Percentiles rank a stretch among this genome's conserved stretches.
Evolutionary conservation across 1,140 invertebrate genomes (phyloP).

Genomic region (Berghia stephanieae): DNA sequence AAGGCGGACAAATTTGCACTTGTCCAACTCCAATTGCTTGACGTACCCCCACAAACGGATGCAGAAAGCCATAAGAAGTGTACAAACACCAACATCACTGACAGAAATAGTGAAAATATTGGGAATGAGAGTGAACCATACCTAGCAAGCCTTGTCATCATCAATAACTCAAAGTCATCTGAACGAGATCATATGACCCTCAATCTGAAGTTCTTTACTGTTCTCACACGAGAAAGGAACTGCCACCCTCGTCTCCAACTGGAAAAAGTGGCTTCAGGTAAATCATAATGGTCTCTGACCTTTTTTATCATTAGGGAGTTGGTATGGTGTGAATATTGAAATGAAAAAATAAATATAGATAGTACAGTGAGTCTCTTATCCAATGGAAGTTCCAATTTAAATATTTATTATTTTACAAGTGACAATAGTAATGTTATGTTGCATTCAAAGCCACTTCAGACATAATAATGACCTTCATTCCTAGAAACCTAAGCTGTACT

Average conservation of each 20-base stretch:
- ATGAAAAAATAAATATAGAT: not conserved
- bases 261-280: slow-evolving; percentile 75
- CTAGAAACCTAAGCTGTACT: no score
- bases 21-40: slow-evolving; percentile 42
- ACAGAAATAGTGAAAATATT: no score
- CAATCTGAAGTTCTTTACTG: slow-evolving; percentile 78
- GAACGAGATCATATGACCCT: slow-evolving; percentile 65
- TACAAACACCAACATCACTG: no score
- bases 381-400: not conserved
- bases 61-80: no score
- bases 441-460: not conserved
- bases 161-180: slow-evolving; percentile 60
- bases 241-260: slow-evolving; percentile 75
- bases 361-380: not conserved
- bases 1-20: slow-evolving; percentile 54
- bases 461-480: no score
- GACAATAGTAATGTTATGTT: not conserved
- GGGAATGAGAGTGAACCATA: not conserved
- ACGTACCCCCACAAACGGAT: slow-evolving; percentile 14
- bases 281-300: slow-evolving; percentile 54
- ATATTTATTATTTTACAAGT: not conserved
- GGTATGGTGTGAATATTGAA: not conserved
- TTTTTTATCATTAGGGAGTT: slow-evolving; percentile 4
- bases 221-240: slow-evolving; percentile 77
- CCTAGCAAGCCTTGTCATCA: slow-evolving; percentile 74